Evolutionary conservation across 2,113 vertebrate genomes (phyloP).

Genomic region (Tenrec ecaudatus): DNA sequence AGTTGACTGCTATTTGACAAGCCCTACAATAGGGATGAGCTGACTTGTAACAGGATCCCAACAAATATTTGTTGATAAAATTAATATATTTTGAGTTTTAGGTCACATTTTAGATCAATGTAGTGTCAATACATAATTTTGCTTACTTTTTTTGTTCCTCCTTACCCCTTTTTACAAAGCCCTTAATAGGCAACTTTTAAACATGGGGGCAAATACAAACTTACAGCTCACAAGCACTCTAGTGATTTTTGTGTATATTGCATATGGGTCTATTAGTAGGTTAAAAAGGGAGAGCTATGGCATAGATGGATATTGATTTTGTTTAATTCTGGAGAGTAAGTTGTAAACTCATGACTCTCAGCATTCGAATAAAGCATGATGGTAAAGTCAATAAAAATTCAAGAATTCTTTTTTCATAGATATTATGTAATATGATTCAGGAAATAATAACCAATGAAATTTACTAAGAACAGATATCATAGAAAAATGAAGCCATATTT

Average conservation of each 20-base stretch:
- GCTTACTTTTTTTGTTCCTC: background rate
- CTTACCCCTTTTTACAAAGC: background rate
- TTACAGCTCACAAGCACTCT: background rate
- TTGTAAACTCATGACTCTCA: background rate
- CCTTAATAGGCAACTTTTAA: background rate
- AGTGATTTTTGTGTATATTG: background rate
- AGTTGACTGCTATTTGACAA: background rate
- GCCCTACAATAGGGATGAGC: background rate
- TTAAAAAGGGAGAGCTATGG: background rate
- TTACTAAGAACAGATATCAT: background rate
- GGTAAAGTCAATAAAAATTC: background rate
- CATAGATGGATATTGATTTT: background rate
- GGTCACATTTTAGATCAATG: background rate
- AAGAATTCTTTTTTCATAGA: background rate
- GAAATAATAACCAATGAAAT: background rate
- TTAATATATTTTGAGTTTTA: background rate
- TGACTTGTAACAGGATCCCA: background rate
- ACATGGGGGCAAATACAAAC: slow-evolving; percentile 41
- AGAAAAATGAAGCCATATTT: background rate
- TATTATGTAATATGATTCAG: background rate
- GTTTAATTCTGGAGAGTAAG: background rate
- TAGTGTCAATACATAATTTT: background rate
- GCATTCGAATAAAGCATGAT: background rate
- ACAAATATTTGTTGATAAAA: background rate
- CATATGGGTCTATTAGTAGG: background rate